Base-by-base conservation (phyloP, 2,797 vertebrate genomes). In the Fratercula arctica region DNA sequence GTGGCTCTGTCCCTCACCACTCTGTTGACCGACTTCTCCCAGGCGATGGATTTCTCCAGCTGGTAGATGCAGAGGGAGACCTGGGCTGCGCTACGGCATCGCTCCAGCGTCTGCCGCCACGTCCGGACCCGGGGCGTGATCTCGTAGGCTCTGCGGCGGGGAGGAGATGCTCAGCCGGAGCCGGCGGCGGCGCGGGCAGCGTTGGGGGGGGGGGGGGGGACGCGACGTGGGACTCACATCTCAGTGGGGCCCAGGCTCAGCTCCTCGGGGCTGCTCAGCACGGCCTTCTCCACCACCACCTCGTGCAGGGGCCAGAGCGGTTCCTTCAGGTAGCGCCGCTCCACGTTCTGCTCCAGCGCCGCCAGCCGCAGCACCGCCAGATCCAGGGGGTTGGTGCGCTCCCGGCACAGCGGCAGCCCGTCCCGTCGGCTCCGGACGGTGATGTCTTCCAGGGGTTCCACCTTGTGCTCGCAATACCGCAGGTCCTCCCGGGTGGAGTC, bases 1-100 rank as follows among this genome's bases (percentile, higher is more conserved):
- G 35, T 2, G 2, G 23, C 23, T n/a, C 75, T 6, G 11, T 6
- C 16, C 37, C 4, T 98, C 85, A 99, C 99, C 98, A 99, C 99
- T 99, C 98, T 99, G 95, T 99, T 98, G 51, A 99, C 98, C 0
- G 99, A 99, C 92, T 99, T 99, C 97, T 99, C 99, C 99, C 99
- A 99, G 69, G 99, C 99, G 6, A 99, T 99, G 95, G 99, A 99
- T 83, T 98, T 98, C 96, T 99, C 99, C 92, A 99, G 98, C 97
- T 99, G 99, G 67, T 98, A 97, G 83, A 99, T 95, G 95, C 99
- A 99, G 31, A 99, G 97, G 50, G 98, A 98, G 88, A 99, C 97
- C 96, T 99, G 99, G 8, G 99, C 99, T 3, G 99, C 98, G 13
- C 99, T 99, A 67, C 99, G 98, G 93, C 99, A 99, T 13, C 99